Base-by-base conservation (phyloP, 2,797 vertebrate genomes). In the Rhinogobio ventralis region DNA sequence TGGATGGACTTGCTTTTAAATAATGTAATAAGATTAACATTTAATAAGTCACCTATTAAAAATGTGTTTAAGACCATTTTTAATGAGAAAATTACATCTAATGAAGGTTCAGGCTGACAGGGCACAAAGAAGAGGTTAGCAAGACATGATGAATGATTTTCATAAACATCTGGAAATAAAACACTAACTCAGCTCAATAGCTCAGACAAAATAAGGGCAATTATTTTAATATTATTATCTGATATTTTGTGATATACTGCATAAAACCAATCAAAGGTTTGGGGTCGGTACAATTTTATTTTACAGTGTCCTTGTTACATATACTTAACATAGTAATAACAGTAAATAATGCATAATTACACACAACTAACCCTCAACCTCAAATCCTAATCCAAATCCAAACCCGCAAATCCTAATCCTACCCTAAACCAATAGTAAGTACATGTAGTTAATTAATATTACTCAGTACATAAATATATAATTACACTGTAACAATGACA, bases 131-230 rank as follows among this genome's bases (percentile, higher is more conserved):
- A 74, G 33, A 77, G 55, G 66, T 66, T 83, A 42, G 72, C 0
- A 7, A 45, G 64, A 57, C 66, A 71, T 60, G 53, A 84, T 79
- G 53, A 62, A 84, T 25, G 25, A 14, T 66, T 78, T 71, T 71
- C 75, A 57, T 46, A 57, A 83, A 83, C 25, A 83, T 57, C 25
- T 67, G 19, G 10, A 68, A 76, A 68, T 77, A 30, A 76, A 77
- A 67, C 60, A 66, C 46, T 17, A 33, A 36, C 20, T 69, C 62
- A 60, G 46, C 33, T 60, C 14, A 19, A 60, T 25, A 81, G 51
- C 62, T 68, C 14, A 66, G 42, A 74, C 42, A 51, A 30, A 66
- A 83, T 39, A 33, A 76, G 33, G 42, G 57, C 30, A 39, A 39
- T 76, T 23, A 30, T 45, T 57, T 77, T 11, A 55, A 76, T 42